phyloP scores from a whole-genome alignment of 30 jellyfish, hydroid and myxozoan genomes.

The Hydractinia symbiolongicarpus region DNA sequence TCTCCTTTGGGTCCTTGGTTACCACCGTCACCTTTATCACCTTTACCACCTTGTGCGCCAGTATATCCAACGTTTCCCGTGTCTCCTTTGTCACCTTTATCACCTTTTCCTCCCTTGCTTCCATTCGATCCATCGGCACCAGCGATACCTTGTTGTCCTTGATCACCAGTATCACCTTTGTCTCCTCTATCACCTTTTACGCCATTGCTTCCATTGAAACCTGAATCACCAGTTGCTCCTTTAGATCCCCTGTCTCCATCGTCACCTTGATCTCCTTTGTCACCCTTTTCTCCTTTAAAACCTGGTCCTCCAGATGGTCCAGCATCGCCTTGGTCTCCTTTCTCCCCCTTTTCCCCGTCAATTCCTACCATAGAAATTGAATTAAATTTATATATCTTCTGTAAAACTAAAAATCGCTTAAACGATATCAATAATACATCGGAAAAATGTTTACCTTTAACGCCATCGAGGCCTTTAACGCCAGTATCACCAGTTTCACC shows the following conservation, averaged over 20 bases:
- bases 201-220: constrained; percentile 8
- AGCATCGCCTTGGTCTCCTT: not conserved
- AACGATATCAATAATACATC: too few relatives aligned
- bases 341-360: not conserved
- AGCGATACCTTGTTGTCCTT: not conserved
- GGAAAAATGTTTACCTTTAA: not conserved
- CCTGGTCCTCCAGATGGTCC: too few relatives aligned
- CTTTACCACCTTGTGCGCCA: not conserved
- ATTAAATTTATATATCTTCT: not conserved
- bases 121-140: not conserved
- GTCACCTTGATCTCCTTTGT: not conserved
- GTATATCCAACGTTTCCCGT: not conserved
- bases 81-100: not conserved
- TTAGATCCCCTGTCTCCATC: not conserved
- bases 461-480: not conserved
- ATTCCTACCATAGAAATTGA: not conserved
- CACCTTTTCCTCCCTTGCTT: not conserved
- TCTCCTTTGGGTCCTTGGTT: not conserved
- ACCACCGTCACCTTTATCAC: not conserved
- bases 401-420: too few relatives aligned
- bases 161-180: not conserved
- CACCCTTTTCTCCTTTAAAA: not conserved
- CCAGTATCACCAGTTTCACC: constrained; percentile 16
- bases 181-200: constrained; percentile 17
- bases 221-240: constrained; percentile 13